Evolutionary conservation across 2,113 vertebrate species (phyloP), one percentile per base, ranked within the genome.

Genomic region (Butorides virescens): DNA sequence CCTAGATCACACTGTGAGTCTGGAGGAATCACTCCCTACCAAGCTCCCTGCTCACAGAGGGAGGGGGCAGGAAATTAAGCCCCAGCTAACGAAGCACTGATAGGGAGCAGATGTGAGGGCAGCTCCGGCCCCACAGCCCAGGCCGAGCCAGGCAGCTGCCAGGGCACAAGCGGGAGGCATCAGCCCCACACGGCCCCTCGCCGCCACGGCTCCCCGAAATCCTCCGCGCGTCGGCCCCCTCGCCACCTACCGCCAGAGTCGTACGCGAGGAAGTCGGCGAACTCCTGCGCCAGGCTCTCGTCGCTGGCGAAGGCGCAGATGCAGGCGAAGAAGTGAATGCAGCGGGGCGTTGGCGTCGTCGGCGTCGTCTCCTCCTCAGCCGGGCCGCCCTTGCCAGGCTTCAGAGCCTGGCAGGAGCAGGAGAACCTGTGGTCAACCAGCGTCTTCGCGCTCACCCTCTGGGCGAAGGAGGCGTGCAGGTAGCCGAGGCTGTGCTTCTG

Each of bases 311-410:
- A 99, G 86, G 99, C 99, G 50, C 99, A 99, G 82, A 99, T 96
- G 42, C 99, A 99, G 93, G 99, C 99, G 42, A 99, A 99, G 98
- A 99, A 99, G 94, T 99, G 99, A n/a, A 99, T 97, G 97, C 99
- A 99, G 66, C 90, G 97, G 7, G 62, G 77, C 7, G 73, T 9
- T 3, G 34, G 18, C 68, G 47, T 46, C 66, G 47, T 9, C 3
- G 34, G 15, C 71, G 47, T 49, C 62, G 47, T 49, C 66, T 91
- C 78, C 7, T 72, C 90, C 76, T 97, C 95, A 19, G 90, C 81
- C 3, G 88, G 18, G 12, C 53, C 20, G 0, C 95, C 92, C 92
- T 97, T 98, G 83, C 92, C 42, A 0, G 97, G 47, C 65, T 96
- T 97, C 46, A 56, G 82, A 19, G 97, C 71, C 91, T 98, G 98